A percentile compares a stretch with the other conserved stretches of the same genome.
Conservation (phyloP, 92 coral and sea anemone genomes). For the Meandrina meandrites region DNA sequence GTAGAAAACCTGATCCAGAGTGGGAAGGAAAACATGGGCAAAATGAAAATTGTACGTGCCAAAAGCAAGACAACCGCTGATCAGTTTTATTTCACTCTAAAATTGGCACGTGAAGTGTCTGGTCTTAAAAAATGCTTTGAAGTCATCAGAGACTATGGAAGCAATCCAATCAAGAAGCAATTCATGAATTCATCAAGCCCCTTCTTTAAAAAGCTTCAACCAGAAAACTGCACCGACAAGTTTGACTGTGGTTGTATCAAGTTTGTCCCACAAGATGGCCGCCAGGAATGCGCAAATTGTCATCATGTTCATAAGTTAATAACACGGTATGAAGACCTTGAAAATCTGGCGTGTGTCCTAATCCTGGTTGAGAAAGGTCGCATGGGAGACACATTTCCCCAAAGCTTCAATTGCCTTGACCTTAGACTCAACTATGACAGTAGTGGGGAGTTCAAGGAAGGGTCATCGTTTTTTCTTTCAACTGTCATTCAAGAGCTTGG, state of each 20-base stretch:
- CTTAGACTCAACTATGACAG: conserved; percentile 43
- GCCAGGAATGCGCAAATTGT: conserved; percentile 14
- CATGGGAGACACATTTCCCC: conserved; percentile 60
- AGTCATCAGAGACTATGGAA: conserved; percentile 49
- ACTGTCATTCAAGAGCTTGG: conserved; percentile 48
- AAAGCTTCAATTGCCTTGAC: conserved; percentile 48
- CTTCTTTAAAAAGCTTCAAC: conserved; percentile 41
- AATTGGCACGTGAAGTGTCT: conserved; percentile 11
- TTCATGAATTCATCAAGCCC: conserved; percentile 38
- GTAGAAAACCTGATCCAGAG: conserved; percentile 22
- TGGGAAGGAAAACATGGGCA: conserved; percentile 4
- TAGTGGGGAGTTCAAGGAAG: conserved; percentile 9
- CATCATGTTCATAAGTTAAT: conserved; percentile 44
- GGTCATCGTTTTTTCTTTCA: conserved; percentile 22
- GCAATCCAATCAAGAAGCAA: conserved; percentile 25
- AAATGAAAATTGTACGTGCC: conserved; percentile 52
- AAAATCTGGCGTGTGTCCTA: conserved; percentile 45
- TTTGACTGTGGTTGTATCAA: conserved; percentile 22
- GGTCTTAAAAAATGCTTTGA: conserved; percentile 25
- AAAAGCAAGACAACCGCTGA: conserved; percentile 37
- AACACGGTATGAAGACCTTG: conserved; percentile 51
- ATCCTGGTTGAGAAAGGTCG: conserved; percentile 58
- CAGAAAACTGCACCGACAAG: conserved; percentile 10
- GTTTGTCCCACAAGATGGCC: background rate
- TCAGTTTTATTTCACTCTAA: conserved; percentile 41